phyloP scores from a whole-genome alignment of 2,113 vertebrate species.

The Macquaria australasica region DNA sequence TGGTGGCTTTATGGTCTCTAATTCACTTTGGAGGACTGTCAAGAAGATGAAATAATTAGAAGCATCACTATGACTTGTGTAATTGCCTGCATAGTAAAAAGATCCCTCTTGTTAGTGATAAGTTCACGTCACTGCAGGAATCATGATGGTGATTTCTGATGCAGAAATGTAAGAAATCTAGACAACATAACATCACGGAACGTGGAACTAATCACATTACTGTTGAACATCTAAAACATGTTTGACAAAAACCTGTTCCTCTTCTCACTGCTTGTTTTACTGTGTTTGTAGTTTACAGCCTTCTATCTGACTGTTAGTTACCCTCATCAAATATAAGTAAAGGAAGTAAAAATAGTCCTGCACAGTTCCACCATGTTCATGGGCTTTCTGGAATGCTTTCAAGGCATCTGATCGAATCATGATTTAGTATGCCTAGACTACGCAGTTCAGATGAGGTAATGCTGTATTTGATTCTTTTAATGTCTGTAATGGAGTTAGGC shows the following conservation, averaged over 20 bases:
- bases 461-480: neutral
- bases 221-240: neutral
- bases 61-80: neutral
- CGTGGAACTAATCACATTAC: neutral
- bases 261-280: neutral
- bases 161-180: neutral
- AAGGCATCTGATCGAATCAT: neutral
- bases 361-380: neutral
- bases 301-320: neutral
- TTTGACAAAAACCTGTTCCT: constrained; percentile 7
- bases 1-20: neutral
- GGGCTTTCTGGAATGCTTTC: neutral
- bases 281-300: neutral
- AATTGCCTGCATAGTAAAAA: neutral
- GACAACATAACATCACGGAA: neutral
- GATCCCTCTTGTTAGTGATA: neutral
- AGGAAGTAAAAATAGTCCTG: neutral
- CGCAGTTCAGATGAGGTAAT: neutral
- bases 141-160: neutral
- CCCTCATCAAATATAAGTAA: neutral
- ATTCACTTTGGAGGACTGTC: neutral
- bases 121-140: neutral
- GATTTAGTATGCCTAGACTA: neutral
- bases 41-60: neutral
- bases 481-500: neutral